Conservation (phyloP, 2,113 vertebrate species). For the Oreochromis tanganicae region DNA sequence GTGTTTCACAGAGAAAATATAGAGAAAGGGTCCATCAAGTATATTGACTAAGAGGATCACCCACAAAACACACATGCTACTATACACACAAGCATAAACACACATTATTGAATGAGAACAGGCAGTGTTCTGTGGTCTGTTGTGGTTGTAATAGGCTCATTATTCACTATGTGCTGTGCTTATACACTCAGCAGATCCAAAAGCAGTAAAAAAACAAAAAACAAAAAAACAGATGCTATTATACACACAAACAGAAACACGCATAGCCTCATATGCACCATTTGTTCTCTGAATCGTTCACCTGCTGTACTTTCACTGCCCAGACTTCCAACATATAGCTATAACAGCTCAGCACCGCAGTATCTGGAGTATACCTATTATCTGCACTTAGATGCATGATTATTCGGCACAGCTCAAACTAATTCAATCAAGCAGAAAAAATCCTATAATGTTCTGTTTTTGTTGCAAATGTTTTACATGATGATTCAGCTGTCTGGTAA, state of each 20-base stretch:
- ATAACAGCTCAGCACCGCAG: background rate
- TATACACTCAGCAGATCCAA: constrained; percentile 40
- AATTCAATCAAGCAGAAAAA: background rate
- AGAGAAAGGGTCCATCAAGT: constrained; percentile 40
- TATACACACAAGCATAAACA: constrained; percentile 1
- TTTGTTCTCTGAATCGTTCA: background rate
- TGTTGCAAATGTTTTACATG: background rate
- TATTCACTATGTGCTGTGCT: constrained; percentile 54
- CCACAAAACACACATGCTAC: constrained; percentile 15
- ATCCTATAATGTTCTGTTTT: background rate
- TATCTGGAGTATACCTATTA: background rate
- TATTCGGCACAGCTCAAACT: background rate
- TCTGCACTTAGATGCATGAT: background rate
- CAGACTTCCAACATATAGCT: background rate
- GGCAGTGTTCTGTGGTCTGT: constrained; percentile 27
- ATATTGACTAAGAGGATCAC: constrained; percentile 40
- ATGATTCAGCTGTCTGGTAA: background rate
- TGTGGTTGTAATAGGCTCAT: constrained; percentile 64
- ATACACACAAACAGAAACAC: constrained; percentile 9
- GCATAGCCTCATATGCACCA: background rate
- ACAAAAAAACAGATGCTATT: background rate
- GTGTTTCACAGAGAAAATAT: constrained; percentile 43
- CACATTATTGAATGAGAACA: constrained; percentile 55
- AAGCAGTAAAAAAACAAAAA: constrained; percentile 4
- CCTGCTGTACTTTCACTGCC: background rate